Conservation (phyloP, 1,140 invertebrate genomes). For the Micrasema minimum region DNA sequence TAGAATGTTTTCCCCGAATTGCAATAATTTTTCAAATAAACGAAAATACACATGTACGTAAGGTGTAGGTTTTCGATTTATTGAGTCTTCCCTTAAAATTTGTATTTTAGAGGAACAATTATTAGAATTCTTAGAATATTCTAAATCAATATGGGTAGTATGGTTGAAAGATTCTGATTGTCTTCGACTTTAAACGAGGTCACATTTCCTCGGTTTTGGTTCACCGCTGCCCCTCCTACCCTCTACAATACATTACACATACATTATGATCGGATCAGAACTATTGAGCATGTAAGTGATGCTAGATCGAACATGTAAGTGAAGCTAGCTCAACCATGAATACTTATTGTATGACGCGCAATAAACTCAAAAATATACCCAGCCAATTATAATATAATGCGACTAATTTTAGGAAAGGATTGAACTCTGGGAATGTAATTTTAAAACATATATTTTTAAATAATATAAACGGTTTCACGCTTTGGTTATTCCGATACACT, state of each 20-base stretch:
- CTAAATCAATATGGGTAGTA: too few species aligned
- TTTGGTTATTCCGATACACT: slow-evolving; percentile 13
- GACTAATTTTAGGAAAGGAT: slow-evolving; percentile 16
- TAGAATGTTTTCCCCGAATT: too few species aligned
- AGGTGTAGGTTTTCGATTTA: too few species aligned
- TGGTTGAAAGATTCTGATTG: slow-evolving; percentile 6
- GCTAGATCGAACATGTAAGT: slow-evolving; percentile 44
- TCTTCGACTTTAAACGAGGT: slow-evolving; percentile 17
- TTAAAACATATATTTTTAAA: slow-evolving; percentile 9
- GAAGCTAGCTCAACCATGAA: slow-evolving; percentile 40
- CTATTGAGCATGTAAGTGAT: slow-evolving; percentile 50
- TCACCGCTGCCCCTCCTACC: slow-evolving; percentile 42
- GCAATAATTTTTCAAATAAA: too few species aligned
- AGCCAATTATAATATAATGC: slow-evolving; percentile 30
- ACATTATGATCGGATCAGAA: slow-evolving; percentile 36
- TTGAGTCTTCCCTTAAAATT: too few species aligned
- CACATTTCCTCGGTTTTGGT: slow-evolving; percentile 48
- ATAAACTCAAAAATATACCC: slow-evolving; percentile 28
- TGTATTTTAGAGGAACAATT: too few species aligned
- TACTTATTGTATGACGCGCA: slow-evolving; percentile 31
- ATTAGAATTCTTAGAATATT: too few species aligned
- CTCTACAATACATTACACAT: slow-evolving; percentile 18
- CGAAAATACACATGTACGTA: too few species aligned
- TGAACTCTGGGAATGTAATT: slow-evolving; percentile 21
- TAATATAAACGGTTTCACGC: slow-evolving; percentile 30